A percentile compares a stretch with the other conserved stretches of the same genome.
These are phyloP conservation scores for Glossophaga mutica DNA, from an alignment of 2,797 vertebrate genomes.

Conservation along the genomic window DNA sequence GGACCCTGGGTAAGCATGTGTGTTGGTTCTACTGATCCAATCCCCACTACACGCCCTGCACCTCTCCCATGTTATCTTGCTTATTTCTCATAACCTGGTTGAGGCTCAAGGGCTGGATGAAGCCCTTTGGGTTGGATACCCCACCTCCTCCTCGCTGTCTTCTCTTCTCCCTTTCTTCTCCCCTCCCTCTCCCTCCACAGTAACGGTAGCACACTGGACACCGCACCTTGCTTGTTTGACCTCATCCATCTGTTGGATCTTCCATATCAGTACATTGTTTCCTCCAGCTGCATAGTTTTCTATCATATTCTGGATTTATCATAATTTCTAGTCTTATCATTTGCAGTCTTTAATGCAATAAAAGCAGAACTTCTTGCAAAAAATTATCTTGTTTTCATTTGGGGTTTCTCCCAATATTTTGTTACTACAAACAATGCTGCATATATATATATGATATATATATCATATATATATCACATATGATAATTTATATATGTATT, in stretches of 20 bases:
- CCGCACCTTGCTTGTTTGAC: not conserved
- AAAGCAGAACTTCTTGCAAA: not conserved
- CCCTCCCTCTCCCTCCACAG: not conserved
- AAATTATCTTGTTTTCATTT: not conserved
- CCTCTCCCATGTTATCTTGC: not conserved
- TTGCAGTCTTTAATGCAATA: not conserved
- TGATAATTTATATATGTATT: not conserved
- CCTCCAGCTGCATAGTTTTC: not conserved
- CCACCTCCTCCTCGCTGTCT: too few species aligned
- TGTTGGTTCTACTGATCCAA: not conserved
- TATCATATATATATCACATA: not conserved
- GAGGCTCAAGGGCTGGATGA: not conserved
- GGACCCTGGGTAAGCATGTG: too few species aligned
- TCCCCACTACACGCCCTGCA: rapidly evolving
- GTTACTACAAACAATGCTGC: not conserved
- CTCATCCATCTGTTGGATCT: not conserved
- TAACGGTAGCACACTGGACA: not conserved
- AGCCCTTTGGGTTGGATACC: not conserved
- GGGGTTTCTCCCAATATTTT: not conserved
- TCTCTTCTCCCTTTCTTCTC: too few species aligned
- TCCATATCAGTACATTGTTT: not conserved
- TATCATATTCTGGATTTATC: not conserved
- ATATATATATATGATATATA: too few species aligned
- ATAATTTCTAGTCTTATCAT: not conserved
- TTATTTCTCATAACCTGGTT: not conserved